Evolutionary conservation across 2,888 invertebrate species (phyloP), one percentile per base, ranked within the genome.

Genomic region (Malachius bipustulatus): DNA sequence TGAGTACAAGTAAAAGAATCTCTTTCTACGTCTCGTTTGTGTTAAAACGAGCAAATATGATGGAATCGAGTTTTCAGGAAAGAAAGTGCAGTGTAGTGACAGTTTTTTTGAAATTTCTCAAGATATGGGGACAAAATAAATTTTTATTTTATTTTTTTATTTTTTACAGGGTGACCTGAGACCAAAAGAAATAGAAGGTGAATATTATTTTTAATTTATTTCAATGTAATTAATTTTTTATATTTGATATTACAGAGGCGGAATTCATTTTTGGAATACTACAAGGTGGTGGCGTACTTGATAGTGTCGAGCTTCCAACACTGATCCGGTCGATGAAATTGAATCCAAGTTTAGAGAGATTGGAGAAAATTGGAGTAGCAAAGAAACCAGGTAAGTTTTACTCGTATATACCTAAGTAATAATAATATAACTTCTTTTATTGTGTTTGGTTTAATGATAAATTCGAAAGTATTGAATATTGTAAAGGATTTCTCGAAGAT

Each of bases 291-390:
- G 87, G 84, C 59, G 80, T 80, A 58, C 76, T 97, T 58, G 97
- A 97, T 63, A 83, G 82, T 55, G 73, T 71, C 66, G 79, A 88
- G 66, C 72, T 97, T 51, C 94, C 91, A 47, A 85, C 89, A 63
- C 77, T 89, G 52, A 75, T 93, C 59, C 80, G 93, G 55, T 88
- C 90, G 52, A 74, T 93, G 56, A 87, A 89, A 69, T 72, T 85
- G 57, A 94, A 94, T 75, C 96, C 96, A 56, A 96, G 93, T 59
- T 66, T 82, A 61, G 88, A 85, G 47, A 75, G 82, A 59, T 77
- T 96, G 56, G 84, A 88, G 66, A 93, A 94, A 61, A 69, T 90
- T 62, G 93, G 94, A 45, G 89, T 89, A 55, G 83, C 89, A 65
- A 83, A 89, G 71, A 91, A 51, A 42, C 32, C 36, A 44, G 50